Conservation (phyloP, 2,113 vertebrate species). For the Brachyistius frenatus region DNA sequence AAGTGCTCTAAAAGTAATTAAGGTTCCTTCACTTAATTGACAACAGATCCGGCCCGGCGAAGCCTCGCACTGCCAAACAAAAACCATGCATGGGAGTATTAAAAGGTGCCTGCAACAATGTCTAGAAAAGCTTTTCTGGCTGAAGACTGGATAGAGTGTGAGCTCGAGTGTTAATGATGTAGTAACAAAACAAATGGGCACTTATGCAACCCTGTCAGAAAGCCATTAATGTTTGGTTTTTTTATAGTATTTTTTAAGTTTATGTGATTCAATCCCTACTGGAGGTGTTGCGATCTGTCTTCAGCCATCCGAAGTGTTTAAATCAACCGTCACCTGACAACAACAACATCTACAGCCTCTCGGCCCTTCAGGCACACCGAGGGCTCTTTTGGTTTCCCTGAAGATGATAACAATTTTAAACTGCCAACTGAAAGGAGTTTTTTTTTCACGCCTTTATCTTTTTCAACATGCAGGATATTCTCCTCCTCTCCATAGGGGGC, state of each 20-base stretch:
- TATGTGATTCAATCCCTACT: neutral
- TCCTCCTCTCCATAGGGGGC: conserved; percentile 29
- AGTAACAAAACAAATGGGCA: conserved; percentile 13
- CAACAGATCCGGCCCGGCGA: conserved; percentile 68
- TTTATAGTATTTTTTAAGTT: conserved; percentile 3
- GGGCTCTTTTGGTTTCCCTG: neutral
- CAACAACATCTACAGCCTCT: neutral
- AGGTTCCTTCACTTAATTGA: conserved; percentile 76
- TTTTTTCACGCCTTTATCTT: neutral
- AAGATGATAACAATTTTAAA: neutral
- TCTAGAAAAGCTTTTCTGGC: conserved; percentile 6
- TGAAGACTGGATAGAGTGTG: conserved; percentile 4
- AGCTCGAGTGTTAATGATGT: conserved; percentile 29
- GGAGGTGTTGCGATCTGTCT: conserved; percentile 13
- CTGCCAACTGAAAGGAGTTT: neutral
- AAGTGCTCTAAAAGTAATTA: conserved; percentile 78
- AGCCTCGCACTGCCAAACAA: conserved; percentile 55
- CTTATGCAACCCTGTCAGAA: conserved; percentile 2
- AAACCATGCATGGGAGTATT: conserved; percentile 39
- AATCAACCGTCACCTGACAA: neutral
- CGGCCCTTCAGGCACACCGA: neutral
- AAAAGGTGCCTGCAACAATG: conserved; percentile 42
- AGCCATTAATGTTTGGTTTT: neutral
- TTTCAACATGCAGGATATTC: neutral
- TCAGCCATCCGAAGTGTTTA: neutral